These are phyloP conservation scores for Nebria salina DNA, from an alignment of 2,888 invertebrate species.

Conservation along the genomic window DNA sequence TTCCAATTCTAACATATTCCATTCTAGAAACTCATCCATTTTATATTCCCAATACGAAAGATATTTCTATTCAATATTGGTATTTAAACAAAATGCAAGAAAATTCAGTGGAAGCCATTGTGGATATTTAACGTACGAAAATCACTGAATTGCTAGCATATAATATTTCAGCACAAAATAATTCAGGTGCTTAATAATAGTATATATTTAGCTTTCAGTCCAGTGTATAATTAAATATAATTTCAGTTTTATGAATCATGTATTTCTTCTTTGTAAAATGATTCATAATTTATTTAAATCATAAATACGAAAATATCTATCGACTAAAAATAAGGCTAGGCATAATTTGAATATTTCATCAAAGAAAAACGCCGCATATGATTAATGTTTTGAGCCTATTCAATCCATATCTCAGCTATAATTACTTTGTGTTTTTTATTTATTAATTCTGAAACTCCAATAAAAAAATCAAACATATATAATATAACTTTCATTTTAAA, in stretches of 20 bases:
- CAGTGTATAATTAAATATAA: slow-evolving; percentile 3
- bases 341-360: neutral
- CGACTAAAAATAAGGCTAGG: neutral
- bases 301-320: neutral
- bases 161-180: too few relatives aligned
- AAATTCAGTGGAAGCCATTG: too few relatives aligned
- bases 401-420: neutral
- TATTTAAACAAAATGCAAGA: too few relatives aligned
- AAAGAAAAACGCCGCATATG: neutral
- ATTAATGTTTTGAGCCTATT: neutral
- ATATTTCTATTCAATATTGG: too few relatives aligned
- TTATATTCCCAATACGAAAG: too few relatives aligned
- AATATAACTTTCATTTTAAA: too few relatives aligned
- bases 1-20: slow-evolving; percentile 3
- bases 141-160: too few relatives aligned
- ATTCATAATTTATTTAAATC: neutral
- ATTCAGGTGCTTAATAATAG: too few relatives aligned
- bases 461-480: neutral
- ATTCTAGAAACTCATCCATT: slow-evolving; percentile 22
- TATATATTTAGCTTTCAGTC: neutral
- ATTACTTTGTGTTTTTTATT: slow-evolving; percentile 12
- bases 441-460: neutral
- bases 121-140: too few relatives aligned
- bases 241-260: neutral
- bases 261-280: neutral